These are phyloP conservation scores for Muscicapa striata DNA, from an alignment of 2,797 vertebrate genomes.

Conservation along the genomic window DNA sequence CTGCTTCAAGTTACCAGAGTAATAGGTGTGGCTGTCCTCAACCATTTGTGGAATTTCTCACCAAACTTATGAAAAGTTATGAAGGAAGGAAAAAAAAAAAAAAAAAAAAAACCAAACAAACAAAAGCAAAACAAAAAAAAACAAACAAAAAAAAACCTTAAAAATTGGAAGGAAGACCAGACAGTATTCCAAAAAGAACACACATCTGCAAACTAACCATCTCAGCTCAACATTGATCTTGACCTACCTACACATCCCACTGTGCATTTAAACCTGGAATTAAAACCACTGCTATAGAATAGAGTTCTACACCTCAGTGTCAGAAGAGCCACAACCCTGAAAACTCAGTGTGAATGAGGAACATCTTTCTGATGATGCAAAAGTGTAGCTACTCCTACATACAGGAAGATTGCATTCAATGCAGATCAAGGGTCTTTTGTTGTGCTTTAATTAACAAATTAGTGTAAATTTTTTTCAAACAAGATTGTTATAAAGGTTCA, in stretches of 20 bases:
- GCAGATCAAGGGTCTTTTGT: rapidly evolving
- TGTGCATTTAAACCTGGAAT: not conserved
- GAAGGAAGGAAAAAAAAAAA: not conserved
- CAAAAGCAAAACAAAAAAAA: too few relatives aligned
- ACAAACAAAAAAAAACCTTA: not conserved
- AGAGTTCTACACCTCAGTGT: not conserved
- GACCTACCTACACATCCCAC: not conserved
- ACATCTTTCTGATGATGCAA: not conserved
- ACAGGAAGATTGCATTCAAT: not conserved
- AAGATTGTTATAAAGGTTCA: not conserved
- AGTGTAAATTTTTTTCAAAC: not conserved
- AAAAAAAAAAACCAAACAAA: too few relatives aligned
- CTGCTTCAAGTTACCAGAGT: not conserved
- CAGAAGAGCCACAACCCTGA: not conserved
- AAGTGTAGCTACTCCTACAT: not conserved
- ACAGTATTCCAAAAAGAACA: not conserved
- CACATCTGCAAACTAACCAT: not conserved
- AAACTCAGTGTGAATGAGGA: not conserved
- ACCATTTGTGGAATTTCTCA: slow-evolving; percentile 45
- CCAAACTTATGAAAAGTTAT: not conserved
- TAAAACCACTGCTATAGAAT: not conserved
- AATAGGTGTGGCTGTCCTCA: slow-evolving; percentile 27
- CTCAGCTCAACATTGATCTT: not conserved
- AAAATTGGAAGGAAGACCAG: not conserved
- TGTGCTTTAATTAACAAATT: not conserved